Base-by-base conservation (phyloP, 2,113 vertebrate genomes). In the Penelope pileata region DNA sequence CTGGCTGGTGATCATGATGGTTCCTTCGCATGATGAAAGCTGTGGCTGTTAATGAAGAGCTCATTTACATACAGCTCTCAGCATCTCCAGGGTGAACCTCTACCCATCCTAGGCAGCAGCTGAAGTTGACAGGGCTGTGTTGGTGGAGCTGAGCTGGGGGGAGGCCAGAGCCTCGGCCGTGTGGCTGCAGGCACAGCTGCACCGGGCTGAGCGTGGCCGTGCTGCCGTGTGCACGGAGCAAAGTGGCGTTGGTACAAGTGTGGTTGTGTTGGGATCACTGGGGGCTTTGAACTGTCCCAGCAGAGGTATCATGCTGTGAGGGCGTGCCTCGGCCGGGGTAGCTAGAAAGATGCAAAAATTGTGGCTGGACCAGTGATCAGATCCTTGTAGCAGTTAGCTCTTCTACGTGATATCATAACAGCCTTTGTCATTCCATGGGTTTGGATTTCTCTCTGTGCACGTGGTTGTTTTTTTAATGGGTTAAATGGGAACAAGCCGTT, bases 101-200 rank as follows among this genome's bases (percentile, higher is more conserved):
- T 82, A 11, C 70, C 45, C 10, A 74, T 45, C n/a, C 47, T 38
- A 17, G 3, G 29, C 47, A 56, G 19, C 40, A 40, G 63, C 12
- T 34, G 4, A 24, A 74, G 60, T 45, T 56, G 40, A n/a, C 43
- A 22, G 9, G 36, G 42, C 29, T 38, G 34, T 32, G 12, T 16
- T 16, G 47, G 30, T 40, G 2, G 3, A 16, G 38, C 23, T 78
- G 10, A 17, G 23, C 60, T 1, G 2, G 30, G 12, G 60, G 59
- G 47, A 30, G 36, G 7, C 23, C 32, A 4, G 4, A 56, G 76
- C 21, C 58, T 76, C 26, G n/a, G 51, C 56, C 3, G 0, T 8
- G 38, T 30, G 1, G 3, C 3, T 48, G 9, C 1, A n/a, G 27
- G 34, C 62, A n/a, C 7, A 0, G 29, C 14, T 43, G 6, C 3